Percentiles rank a stretch among this genome's conserved stretches.
phyloP scores from a whole-genome alignment of 2,797 vertebrate species.

The Apogon talboti region DNA sequence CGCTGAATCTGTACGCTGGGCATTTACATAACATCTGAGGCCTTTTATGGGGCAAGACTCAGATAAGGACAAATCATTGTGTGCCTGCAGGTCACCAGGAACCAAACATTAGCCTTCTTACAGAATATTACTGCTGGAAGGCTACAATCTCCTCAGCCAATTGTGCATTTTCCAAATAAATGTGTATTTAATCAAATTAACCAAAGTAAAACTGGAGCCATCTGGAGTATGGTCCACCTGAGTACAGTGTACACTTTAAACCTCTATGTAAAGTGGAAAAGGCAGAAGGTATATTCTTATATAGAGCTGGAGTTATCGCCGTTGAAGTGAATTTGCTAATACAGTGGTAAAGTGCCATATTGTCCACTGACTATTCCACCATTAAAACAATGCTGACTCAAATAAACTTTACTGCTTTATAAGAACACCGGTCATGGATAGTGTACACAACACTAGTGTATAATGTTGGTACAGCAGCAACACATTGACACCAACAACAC shows the following conservation, averaged over 20 bases:
- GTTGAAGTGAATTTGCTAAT: too few species aligned
- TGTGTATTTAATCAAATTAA: slow-evolving; percentile 61
- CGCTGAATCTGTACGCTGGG: not conserved
- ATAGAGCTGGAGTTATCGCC: too few species aligned
- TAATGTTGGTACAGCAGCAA: too few species aligned
- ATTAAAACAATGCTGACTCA: too few species aligned
- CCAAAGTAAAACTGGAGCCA: slow-evolving; percentile 32
- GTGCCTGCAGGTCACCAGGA: slow-evolving; percentile 41
- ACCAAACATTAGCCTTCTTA: slow-evolving; percentile 44
- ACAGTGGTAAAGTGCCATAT: too few species aligned
- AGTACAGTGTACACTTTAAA: not conserved
- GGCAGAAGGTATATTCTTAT: too few species aligned
- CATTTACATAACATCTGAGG: slow-evolving; percentile 32
- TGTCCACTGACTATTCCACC: too few species aligned
- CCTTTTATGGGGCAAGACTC: slow-evolving; percentile 33
- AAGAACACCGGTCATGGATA: too few species aligned
- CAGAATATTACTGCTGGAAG: slow-evolving; percentile 39
- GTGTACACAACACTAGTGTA: too few species aligned
- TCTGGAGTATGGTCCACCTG: slow-evolving; percentile 24
- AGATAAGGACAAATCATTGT: slow-evolving; percentile 42
- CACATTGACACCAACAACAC: too few species aligned
- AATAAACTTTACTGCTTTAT: too few species aligned
- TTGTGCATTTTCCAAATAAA: slow-evolving; percentile 56
- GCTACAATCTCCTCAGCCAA: slow-evolving; percentile 31
- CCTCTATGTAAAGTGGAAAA: too few species aligned